Percentiles rank a stretch among this genome's conserved stretches.
These are phyloP conservation scores for Sphaerophoria rueppellii DNA, from an alignment of 2,888 invertebrate genomes.

Conservation along the genomic window DNA sequence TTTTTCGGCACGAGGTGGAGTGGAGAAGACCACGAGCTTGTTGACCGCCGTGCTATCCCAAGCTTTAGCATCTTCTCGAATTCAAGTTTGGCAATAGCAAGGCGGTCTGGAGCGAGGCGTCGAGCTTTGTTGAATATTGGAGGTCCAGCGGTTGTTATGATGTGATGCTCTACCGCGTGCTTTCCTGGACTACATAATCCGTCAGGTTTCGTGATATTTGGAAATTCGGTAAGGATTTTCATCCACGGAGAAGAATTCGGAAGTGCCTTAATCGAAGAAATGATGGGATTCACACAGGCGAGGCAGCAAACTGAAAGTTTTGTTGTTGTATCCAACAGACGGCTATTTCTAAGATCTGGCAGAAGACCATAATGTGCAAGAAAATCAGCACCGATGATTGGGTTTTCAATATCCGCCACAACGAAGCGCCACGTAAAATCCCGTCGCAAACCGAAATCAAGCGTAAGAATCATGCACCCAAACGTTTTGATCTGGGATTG, in stretches of 20 bases:
- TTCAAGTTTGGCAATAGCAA: conserved; percentile 14
- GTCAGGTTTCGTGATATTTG: conserved; percentile 16
- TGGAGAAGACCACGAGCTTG: conserved; percentile 24
- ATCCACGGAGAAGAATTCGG: conserved; percentile 9
- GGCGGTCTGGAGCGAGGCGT: conserved; percentile 43
- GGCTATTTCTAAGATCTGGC: background rate
- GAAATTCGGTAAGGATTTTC: conserved; percentile 8
- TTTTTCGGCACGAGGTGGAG: conserved; percentile 11
- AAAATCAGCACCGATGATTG: conserved; percentile 35
- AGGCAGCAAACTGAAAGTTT: background rate
- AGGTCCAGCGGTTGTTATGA: conserved; percentile 19
- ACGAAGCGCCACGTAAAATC: conserved; percentile 30
- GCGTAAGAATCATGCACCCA: conserved; percentile 7
- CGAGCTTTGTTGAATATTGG: conserved; percentile 30
- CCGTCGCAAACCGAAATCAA: conserved; percentile 25
- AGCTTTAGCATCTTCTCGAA: conserved; percentile 46
- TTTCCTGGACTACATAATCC: background rate
- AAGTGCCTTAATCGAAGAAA: conserved; percentile 5
- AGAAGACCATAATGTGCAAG: conserved; percentile 22
- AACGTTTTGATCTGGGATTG: conserved; percentile 48
- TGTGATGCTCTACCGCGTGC: conserved; percentile 26
- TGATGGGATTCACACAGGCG: background rate
- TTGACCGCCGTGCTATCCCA: conserved; percentile 31
- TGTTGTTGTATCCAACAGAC: conserved; percentile 7
- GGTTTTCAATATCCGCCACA: conserved; percentile 34